These are phyloP conservation scores for Acrossocheilus fasciatus DNA, from an alignment of 2,797 vertebrate genomes.

Conservation along the genomic window DNA sequence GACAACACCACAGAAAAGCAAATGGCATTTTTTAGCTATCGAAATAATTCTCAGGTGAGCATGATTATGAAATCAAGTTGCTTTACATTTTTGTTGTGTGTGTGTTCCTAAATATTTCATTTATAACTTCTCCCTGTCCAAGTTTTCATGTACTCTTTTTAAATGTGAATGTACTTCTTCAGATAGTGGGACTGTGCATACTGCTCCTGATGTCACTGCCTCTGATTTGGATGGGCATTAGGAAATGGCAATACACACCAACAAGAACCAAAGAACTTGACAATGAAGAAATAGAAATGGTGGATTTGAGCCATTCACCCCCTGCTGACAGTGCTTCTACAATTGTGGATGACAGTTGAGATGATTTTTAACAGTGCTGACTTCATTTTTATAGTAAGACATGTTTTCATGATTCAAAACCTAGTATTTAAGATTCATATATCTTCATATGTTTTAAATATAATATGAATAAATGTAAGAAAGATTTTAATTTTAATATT, in stretches of 20 bases:
- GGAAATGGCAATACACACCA: neutral
- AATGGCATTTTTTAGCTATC: slow-evolving; percentile 30
- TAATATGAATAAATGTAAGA: neutral
- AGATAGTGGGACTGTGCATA: slow-evolving; percentile 32
- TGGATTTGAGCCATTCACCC: neutral
- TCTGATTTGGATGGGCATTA: slow-evolving; percentile 21
- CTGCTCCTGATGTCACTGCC: slow-evolving; percentile 30
- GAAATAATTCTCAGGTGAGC: slow-evolving; percentile 36
- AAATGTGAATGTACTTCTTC: neutral
- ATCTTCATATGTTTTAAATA: neutral
- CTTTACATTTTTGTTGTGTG: neutral
- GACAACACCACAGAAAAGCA: slow-evolving; percentile 31
- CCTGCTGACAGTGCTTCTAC: neutral
- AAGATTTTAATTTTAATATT: neutral
- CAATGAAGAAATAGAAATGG: slow-evolving; percentile 24
- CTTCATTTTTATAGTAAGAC: neutral
- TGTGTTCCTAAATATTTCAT: neutral
- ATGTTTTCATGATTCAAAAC: neutral
- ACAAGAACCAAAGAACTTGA: slow-evolving; percentile 1
- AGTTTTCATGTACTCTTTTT: slow-evolving; percentile 2
- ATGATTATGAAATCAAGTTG: neutral
- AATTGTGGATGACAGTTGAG: neutral
- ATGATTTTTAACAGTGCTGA: neutral
- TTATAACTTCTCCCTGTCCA: neutral
- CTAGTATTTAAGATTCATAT: neutral